These are phyloP conservation scores for Echinarachnius parma DNA, from an alignment of 53 echinoderm and acorn worm species.

Conservation along the genomic window DNA sequence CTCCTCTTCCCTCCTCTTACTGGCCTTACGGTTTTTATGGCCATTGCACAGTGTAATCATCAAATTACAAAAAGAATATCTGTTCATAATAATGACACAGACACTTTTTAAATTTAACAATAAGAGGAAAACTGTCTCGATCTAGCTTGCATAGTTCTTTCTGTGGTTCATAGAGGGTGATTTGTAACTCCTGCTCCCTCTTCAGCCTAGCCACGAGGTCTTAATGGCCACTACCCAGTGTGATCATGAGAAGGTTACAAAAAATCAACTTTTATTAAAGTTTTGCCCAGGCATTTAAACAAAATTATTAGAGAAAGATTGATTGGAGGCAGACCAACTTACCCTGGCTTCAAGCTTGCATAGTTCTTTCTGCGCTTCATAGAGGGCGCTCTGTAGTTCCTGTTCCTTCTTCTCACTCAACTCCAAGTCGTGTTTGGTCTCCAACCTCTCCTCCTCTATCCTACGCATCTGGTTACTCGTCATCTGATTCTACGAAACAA, in stretches of 20 bases:
- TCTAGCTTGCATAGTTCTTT: slow-evolving; percentile 88
- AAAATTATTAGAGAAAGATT: no score
- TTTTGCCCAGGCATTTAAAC: no score
- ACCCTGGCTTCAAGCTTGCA: slow-evolving; percentile 92
- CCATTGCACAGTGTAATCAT: no score
- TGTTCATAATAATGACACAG: no score
- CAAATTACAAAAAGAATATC: no score
- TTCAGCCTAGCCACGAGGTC: slow-evolving; percentile 65
- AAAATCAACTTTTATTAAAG: no score
- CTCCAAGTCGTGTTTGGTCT: slow-evolving; percentile 74
- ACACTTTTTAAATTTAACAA: no score
- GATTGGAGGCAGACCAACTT: no score
- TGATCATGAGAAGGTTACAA: slow-evolving; percentile 93
- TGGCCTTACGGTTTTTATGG: no score
- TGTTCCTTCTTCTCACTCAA: slow-evolving; percentile 53
- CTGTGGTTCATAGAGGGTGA: slow-evolving; percentile 65
- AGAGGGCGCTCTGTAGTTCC: slow-evolving; percentile 68
- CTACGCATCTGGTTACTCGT: slow-evolving; percentile 94
- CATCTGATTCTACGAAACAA: slow-evolving; percentile 85
- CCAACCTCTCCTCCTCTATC: slow-evolving; percentile 88
- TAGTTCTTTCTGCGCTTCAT: slow-evolving; percentile 82
- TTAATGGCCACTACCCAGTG: slow-evolving; percentile 69
- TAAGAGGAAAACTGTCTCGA: no score
- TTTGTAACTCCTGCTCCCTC: slow-evolving; percentile 67
- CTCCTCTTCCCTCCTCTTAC: no score